Base-by-base conservation (phyloP, 2,888 invertebrate genomes). In the Spatulosminthurus flaviceps region DNA sequence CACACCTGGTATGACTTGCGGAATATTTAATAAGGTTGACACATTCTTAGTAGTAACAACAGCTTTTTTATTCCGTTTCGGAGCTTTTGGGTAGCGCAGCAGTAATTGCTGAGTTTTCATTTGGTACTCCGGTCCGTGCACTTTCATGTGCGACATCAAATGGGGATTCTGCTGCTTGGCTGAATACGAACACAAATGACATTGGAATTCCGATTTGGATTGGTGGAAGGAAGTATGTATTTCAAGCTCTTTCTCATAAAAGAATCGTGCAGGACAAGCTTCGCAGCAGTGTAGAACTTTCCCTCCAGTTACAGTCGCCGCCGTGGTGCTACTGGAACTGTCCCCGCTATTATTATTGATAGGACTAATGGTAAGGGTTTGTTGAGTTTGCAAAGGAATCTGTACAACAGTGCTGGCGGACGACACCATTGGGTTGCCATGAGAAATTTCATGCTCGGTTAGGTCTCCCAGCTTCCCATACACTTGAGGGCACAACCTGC, bases 251-350 rank as follows among this genome's bases (percentile, higher is more conserved):
- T 90, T 91, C 82, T 92, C 92, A 84, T 92, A 92, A 81, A 94
- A 91, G 88, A 92, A 96, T 86, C 95, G 90, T 0, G 95, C 94
- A 0, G 95, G 95, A 87, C 95, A 96, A 84, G 92, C 92, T 80
- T 91, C 90, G 87, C 95, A 96, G 86, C 93, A 94, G 86, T 92
- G 92, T 78, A 89, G 84, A 78, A 84, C 76, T 73, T 84, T 85
- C 51, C 83, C 83, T 22, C 34, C 34, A 0, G 67, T 29, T 7
- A 43, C 0, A 11, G 28, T 43, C 21, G 69, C 28, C 5, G 22
- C 64, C 41, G 41, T 16, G 22, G 34, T 24, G 19, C 9, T 24
- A 16, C 24, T 24, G 11, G 64, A 22, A 21, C 74, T 74, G 26
- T 74, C 74, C 16, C n/a, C n/a, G 29, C 28, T 60, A 19, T n/a